These are phyloP conservation scores for Aphelenchoides besseyi DNA, from an alignment of 1,140 invertebrate genomes.

Conservation along the genomic window DNA sequence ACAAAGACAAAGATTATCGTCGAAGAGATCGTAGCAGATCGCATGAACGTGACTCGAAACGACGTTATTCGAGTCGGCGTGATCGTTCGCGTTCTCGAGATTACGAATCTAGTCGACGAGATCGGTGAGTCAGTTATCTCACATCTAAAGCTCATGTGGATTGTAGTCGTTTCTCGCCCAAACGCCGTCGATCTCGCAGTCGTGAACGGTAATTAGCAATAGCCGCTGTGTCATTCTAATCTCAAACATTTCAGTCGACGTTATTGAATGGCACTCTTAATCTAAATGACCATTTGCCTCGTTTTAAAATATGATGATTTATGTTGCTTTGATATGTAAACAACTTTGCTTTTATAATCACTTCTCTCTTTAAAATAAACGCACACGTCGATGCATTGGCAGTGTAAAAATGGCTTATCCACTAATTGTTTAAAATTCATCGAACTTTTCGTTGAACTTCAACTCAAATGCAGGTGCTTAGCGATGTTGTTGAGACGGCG, in stretches of 20 bases:
- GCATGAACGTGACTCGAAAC: neutral
- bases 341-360: too few species aligned
- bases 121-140: constrained; percentile 18
- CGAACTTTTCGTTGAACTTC: neutral
- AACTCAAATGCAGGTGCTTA: neutral
- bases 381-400: neutral
- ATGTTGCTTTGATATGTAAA: too few species aligned
- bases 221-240: neutral
- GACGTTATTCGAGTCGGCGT: constrained; percentile 18
- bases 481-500: neutral
- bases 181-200: constrained; percentile 20
- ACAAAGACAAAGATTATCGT: constrained; percentile 38
- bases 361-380: constrained; percentile 2
- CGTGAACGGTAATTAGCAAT: constrained; percentile 27
- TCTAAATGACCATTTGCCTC: too few species aligned
- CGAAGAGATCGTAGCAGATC: constrained; percentile 13
- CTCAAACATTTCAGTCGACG: constrained; percentile 31
- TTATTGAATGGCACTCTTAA: too few species aligned
- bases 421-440: neutral
- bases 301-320: too few species aligned
- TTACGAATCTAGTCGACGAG: constrained; percentile 30
- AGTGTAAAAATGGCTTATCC: neutral
- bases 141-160: neutral
- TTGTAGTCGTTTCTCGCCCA: constrained; percentile 9
- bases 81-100: constrained; percentile 36